phyloP scores from a whole-genome alignment of 2,797 vertebrate genomes.

The Eidolon dupreanum region DNA sequence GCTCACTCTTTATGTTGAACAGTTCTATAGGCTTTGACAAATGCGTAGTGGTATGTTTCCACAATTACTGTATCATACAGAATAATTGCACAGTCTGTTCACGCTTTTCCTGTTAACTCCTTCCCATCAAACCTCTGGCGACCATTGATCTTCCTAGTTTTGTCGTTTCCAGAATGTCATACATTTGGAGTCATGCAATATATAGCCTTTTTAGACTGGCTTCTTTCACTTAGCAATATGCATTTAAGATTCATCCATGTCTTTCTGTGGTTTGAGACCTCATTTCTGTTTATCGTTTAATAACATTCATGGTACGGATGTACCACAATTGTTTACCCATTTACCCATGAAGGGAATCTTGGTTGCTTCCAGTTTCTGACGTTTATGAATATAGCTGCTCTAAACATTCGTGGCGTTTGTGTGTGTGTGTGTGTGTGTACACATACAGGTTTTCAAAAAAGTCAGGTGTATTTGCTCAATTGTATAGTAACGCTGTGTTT shows the following conservation, averaged over 20 bases:
- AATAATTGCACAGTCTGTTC: not conserved
- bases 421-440: not conserved
- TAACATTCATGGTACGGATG: not conserved
- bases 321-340: not conserved
- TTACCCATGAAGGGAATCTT: not conserved
- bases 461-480: not conserved
- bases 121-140: not conserved
- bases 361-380: not conserved
- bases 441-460: not conserved
- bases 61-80: not conserved
- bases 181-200: not conserved
- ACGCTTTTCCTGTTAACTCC: not conserved
- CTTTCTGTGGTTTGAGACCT: not conserved
- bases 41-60: not conserved
- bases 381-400: not conserved
- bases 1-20: not conserved
- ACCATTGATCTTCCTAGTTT: not conserved
- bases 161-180: not conserved
- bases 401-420: not conserved
- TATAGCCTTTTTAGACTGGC: not conserved
- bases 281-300: not conserved
- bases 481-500: rapidly evolving
- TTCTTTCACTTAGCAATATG: not conserved
- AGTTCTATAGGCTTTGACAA: not conserved
- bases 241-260: not conserved